Conservation (phyloP, 2,888 invertebrate species). For the Dicyrtoma fusca region DNA sequence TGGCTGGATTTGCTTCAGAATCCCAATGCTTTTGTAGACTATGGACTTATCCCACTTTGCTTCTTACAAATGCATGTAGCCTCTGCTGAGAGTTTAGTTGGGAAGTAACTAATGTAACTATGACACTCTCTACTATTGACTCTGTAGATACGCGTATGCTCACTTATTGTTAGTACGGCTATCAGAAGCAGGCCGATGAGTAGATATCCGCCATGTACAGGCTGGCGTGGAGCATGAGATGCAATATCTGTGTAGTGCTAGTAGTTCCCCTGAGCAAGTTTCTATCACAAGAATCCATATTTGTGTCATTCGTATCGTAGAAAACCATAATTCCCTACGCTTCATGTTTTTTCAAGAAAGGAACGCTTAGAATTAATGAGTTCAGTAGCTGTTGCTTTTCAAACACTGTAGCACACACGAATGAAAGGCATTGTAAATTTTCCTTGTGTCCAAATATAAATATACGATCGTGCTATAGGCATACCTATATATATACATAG, state of each 20-base stretch:
- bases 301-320: conserved; percentile 27
- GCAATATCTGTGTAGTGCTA: background rate
- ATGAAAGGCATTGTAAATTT: no score
- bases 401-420: background rate
- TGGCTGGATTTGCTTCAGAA: no score
- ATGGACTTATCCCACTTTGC: no score
- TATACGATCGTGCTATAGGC: background rate
- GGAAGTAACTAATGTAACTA: no score
- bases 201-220: no score
- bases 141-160: no score
- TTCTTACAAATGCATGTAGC: no score
- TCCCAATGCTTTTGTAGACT: no score
- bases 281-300: conserved; percentile 25
- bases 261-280: conserved; percentile 3
- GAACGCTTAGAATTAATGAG: conserved; percentile 35
- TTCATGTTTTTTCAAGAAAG: conserved; percentile 4
- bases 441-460: no score
- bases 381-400: background rate
- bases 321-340: conserved; percentile 30
- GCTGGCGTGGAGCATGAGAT: background rate
- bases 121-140: no score
- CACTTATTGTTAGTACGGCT: background rate
- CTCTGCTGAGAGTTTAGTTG: no score
- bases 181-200: background rate
- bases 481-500: no score